Evolutionary conservation across 2,888 invertebrate species (phyloP).

Genomic region (Aleiodes testaceus): DNA sequence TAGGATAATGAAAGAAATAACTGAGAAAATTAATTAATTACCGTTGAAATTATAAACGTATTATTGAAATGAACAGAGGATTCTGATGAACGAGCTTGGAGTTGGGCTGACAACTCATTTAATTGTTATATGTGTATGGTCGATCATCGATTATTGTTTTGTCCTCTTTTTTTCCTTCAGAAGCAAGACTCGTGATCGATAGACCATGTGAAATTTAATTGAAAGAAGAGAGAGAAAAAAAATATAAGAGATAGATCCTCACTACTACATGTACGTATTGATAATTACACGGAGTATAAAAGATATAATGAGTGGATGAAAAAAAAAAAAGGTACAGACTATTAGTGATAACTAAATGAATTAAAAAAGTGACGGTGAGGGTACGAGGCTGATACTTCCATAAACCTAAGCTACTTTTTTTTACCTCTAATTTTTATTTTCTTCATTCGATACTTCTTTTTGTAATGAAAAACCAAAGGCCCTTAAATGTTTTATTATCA

Average conservation of each 20-base stretch:
- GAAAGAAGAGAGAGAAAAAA: slow-evolving; percentile 5
- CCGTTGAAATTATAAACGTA: background rate
- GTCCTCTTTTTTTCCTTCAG: background rate
- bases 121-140: background rate
- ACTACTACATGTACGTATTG: slow-evolving; percentile 48
- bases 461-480: slow-evolving; percentile 10
- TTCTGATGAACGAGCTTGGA: slow-evolving; percentile 68
- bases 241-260: slow-evolving; percentile 32
- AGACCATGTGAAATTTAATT: slow-evolving; percentile 5
- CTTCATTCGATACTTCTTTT: slow-evolving; percentile 4
- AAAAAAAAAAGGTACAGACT: slow-evolving; percentile 13
- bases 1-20: slow-evolving; percentile 55
- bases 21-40: slow-evolving; percentile 31
- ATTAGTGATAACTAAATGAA: slow-evolving; percentile 27
- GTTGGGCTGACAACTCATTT: slow-evolving; percentile 61
- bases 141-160: slow-evolving; percentile 6
- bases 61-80: slow-evolving; percentile 56
- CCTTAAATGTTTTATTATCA: slow-evolving; percentile 16
- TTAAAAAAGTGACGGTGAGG: slow-evolving; percentile 31
- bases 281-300: slow-evolving; percentile 44
- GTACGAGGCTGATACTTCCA: slow-evolving; percentile 31
- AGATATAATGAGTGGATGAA: slow-evolving; percentile 33
- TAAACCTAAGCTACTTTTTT: slow-evolving; percentile 26
- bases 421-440: slow-evolving; percentile 16
- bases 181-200: background rate